A percentile compares a stretch with the other conserved stretches of the same genome.
phyloP scores from a whole-genome alignment of 2,113 vertebrate species.

The Pteronura brasiliensis region DNA sequence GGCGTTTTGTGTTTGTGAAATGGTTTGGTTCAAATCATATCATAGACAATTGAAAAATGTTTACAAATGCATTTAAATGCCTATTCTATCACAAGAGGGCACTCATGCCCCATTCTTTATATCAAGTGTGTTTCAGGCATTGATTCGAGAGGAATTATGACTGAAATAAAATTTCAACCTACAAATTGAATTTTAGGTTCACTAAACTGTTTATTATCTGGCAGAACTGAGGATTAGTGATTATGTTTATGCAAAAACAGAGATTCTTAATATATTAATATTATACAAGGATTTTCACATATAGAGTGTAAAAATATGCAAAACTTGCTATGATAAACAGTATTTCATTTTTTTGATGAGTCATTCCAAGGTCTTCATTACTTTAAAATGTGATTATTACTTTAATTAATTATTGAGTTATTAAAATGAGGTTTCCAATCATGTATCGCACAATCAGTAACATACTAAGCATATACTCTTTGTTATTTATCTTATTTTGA shows the following conservation, averaged over 20 bases:
- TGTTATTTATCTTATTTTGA: neutral
- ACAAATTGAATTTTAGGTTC: slow-evolving; percentile 37
- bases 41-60: slow-evolving; percentile 29
- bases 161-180: slow-evolving; percentile 38
- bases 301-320: neutral
- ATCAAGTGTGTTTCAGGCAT: neutral
- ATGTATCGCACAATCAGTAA: neutral
- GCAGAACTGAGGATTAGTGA: neutral
- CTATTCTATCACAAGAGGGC: slow-evolving; percentile 81
- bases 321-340: slow-evolving; percentile 18
- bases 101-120: slow-evolving; percentile 65
- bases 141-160: slow-evolving; percentile 28
- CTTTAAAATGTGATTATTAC: slow-evolving; percentile 2
- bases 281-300: neutral
- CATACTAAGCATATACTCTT: neutral
- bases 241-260: slow-evolving; percentile 30
- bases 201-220: neutral
- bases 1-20: slow-evolving; percentile 17
- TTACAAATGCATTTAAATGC: neutral
- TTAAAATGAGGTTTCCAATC: neutral
- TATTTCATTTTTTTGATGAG: slow-evolving; percentile 40
- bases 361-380: slow-evolving; percentile 10
- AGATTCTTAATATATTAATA: neutral
- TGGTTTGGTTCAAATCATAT: slow-evolving; percentile 41
- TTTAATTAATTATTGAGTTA: slow-evolving; percentile 11